Conservation (phyloP, 2,888 invertebrate genomes). For the Athalia cordata region DNA sequence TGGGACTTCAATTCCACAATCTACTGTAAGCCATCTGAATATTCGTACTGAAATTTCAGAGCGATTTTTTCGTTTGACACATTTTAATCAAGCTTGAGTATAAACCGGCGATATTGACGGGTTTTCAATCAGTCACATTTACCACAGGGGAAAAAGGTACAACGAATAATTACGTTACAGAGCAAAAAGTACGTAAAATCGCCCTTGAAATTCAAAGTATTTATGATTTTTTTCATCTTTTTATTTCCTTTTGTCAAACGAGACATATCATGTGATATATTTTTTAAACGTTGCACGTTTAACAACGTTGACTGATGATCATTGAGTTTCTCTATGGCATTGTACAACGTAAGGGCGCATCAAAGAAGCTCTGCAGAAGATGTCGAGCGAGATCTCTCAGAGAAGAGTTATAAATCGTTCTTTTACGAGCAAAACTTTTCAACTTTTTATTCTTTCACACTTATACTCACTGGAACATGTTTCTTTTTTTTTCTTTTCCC, state of each 20-base stretch:
- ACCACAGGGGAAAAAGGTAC: too few relatives aligned
- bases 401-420: conserved; percentile 23
- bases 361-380: conserved; percentile 10
- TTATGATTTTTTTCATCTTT: not conserved
- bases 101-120: too few relatives aligned
- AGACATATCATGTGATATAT: not conserved
- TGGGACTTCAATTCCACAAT: too few relatives aligned
- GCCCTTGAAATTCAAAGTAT: not conserved
- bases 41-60: too few relatives aligned
- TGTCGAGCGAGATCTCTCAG: conserved; percentile 20
- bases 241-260: not conserved
- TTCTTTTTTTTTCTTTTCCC: too few relatives aligned
- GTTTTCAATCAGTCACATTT: too few relatives aligned
- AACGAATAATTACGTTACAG: too few relatives aligned
- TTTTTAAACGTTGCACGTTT: conserved; percentile 7
- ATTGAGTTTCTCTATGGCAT: conserved; percentile 5
- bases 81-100: too few relatives aligned
- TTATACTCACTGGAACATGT: not conserved
- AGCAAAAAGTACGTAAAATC: too few relatives aligned
- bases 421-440: conserved; percentile 24
- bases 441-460: conserved; percentile 19
- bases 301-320: conserved; percentile 16
- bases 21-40: too few relatives aligned
- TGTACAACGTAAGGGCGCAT: conserved; percentile 4
- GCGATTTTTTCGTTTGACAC: too few relatives aligned